Evolutionary conservation across 2,797 vertebrate species (phyloP).

Genomic region (Trichosurus vulpecula): DNA sequence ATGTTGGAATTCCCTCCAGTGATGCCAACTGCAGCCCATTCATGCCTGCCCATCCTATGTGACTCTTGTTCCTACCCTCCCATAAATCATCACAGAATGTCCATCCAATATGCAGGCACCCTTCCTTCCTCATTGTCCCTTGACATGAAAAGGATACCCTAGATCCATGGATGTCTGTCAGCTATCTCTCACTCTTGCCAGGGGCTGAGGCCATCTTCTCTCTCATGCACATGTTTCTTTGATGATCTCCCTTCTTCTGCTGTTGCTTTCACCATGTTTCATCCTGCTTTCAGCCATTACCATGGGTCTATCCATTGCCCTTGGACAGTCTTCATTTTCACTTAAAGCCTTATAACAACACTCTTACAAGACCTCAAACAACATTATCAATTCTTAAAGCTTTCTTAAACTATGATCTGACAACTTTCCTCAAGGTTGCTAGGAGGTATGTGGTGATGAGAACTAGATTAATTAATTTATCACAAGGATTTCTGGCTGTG

Average conservation of each 20-base stretch:
- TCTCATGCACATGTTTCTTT: not conserved
- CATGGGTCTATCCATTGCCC: not conserved
- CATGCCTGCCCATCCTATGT: not conserved
- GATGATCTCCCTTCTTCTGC: not conserved
- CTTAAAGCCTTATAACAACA: not conserved
- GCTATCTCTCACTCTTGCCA: not conserved
- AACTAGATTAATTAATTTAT: not conserved
- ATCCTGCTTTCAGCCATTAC: not conserved
- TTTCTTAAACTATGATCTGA: not conserved
- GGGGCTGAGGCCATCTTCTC: not conserved
- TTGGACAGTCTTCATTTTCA: not conserved
- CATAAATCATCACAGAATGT: not conserved
- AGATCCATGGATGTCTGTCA: not conserved
- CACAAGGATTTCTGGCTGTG: constrained; percentile 7
- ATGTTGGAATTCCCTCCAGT: not conserved
- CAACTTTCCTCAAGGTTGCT: not conserved
- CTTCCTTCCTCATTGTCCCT: not conserved
- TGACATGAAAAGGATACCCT: not conserved
- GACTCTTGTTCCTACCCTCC: not conserved
- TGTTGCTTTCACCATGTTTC: not conserved
- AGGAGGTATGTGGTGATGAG: not conserved
- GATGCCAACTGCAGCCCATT: not conserved
- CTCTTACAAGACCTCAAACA: not conserved
- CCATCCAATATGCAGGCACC: not conserved
- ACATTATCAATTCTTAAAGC: not conserved